Conservation (phyloP, 2,113 vertebrate genomes). For the Fulmarus glacialis region DNA sequence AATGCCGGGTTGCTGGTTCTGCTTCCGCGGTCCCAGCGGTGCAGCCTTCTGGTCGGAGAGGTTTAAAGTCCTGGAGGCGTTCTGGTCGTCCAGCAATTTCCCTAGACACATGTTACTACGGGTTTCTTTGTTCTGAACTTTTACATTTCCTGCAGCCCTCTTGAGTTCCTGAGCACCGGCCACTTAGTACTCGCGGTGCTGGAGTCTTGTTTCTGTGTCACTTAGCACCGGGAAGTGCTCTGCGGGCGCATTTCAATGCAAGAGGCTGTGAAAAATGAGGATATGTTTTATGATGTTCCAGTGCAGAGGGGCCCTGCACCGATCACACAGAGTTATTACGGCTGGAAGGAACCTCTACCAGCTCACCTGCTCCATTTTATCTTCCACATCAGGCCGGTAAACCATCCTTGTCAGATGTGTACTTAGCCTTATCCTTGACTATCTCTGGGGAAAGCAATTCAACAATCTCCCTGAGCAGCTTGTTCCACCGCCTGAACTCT, state of each 20-base stretch:
- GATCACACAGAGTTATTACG: not conserved
- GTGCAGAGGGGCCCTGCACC: not conserved
- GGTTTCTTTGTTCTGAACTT: constrained; percentile 12
- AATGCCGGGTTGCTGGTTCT: not conserved
- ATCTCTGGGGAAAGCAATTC: constrained; percentile 27
- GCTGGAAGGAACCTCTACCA: not conserved
- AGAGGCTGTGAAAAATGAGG: not conserved
- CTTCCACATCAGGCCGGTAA: not conserved
- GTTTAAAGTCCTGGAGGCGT: not conserved
- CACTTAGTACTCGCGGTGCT: not conserved
- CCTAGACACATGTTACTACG: not conserved
- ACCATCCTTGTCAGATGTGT: constrained; percentile 22
- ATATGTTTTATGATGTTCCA: not conserved
- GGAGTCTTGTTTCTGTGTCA: not conserved
- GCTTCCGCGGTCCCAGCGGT: not conserved
- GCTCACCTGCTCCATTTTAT: constrained; percentile 41
- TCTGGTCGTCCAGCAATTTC: not conserved
- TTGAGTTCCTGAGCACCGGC: not conserved
- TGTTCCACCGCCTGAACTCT: constrained; percentile 27
- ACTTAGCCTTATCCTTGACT: constrained; percentile 22
- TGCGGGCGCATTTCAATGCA: fast-evolving
- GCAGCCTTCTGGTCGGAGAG: not conserved
- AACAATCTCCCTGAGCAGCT: not conserved
- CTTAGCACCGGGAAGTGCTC: not conserved
- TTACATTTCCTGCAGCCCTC: not conserved